Evolutionary conservation across 2,888 invertebrate genomes (phyloP).

Genomic region (Hofmannophila pseudospretella): DNA sequence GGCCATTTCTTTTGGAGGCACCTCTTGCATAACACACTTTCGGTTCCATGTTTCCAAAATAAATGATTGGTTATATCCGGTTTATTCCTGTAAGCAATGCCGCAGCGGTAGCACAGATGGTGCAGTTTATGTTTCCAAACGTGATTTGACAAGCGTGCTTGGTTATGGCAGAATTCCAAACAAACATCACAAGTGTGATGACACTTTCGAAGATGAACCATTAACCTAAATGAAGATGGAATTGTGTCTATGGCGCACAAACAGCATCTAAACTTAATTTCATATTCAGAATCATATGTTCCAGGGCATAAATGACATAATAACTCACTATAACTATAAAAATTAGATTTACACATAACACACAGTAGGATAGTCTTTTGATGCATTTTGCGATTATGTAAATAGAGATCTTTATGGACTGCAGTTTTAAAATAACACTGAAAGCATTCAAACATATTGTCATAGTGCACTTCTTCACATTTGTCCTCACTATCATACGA

Average conservation of each 20-base stretch:
- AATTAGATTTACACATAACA: slow-evolving; percentile 92
- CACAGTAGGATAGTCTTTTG: slow-evolving; percentile 89
- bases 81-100: slow-evolving; percentile 92
- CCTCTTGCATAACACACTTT: slow-evolving; percentile 89
- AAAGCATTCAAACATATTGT: slow-evolving; percentile 89
- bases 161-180: slow-evolving; percentile 87
- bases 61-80: slow-evolving; percentile 92
- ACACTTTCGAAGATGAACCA: slow-evolving; percentile 91
- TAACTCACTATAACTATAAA: slow-evolving; percentile 92
- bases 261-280: slow-evolving; percentile 88
- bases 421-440: slow-evolving; percentile 88
- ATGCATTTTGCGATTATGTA: slow-evolving; percentile 92
- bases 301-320: slow-evolving; percentile 93
- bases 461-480: slow-evolving; percentile 75
- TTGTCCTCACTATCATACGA: slow-evolving; percentile 81
- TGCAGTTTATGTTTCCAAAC: slow-evolving; percentile 94
- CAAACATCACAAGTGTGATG: slow-evolving; percentile 94
- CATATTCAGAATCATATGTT: slow-evolving; percentile 80
- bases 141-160: slow-evolving; percentile 88
- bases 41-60: slow-evolving; percentile 95
- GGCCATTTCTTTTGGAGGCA: slow-evolving; percentile 95
- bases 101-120: slow-evolving; percentile 92
- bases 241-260: slow-evolving; percentile 86
- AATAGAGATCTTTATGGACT: slow-evolving; percentile 89
- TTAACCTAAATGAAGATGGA: slow-evolving; percentile 91